Evolutionary conservation across 2,797 vertebrate species (phyloP).

Genomic region (Pitangus sulphuratus): DNA sequence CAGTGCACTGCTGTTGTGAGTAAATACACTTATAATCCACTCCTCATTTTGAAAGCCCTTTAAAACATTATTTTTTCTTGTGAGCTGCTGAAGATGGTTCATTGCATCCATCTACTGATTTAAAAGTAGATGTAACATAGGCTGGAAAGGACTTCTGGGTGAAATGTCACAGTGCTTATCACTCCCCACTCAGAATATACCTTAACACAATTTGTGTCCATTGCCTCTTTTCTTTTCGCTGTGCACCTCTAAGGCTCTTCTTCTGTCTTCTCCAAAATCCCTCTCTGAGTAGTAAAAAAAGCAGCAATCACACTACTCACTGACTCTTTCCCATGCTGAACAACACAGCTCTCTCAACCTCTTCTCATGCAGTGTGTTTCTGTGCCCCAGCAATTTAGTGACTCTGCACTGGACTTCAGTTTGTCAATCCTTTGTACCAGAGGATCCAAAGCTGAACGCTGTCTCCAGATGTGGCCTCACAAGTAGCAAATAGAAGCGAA

Average conservation of each 20-base stretch:
- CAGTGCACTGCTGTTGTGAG: neutral
- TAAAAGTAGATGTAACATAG: neutral
- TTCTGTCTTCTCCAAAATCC: neutral
- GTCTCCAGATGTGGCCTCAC: neutral
- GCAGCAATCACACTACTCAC: neutral
- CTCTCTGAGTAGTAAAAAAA: neutral
- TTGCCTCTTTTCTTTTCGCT: neutral
- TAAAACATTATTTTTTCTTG: neutral
- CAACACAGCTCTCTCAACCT: neutral
- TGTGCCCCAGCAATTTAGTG: neutral
- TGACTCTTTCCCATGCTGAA: neutral
- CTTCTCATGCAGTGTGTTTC: neutral
- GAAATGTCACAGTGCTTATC: neutral
- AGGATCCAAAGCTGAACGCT: neutral
- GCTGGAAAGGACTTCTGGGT: neutral
- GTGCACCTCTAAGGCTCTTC: neutral
- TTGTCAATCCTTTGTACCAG: neutral
- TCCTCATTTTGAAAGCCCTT: constrained; percentile 30
- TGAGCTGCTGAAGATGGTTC: neutral
- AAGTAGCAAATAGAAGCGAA: neutral
- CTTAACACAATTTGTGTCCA: neutral
- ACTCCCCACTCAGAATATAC: neutral
- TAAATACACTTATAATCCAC: neutral
- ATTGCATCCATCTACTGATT: neutral
- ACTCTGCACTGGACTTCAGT: neutral